These are phyloP conservation scores for Larimichthys polyactis DNA, from an alignment of 2,113 vertebrate species.

Conservation along the genomic window DNA sequence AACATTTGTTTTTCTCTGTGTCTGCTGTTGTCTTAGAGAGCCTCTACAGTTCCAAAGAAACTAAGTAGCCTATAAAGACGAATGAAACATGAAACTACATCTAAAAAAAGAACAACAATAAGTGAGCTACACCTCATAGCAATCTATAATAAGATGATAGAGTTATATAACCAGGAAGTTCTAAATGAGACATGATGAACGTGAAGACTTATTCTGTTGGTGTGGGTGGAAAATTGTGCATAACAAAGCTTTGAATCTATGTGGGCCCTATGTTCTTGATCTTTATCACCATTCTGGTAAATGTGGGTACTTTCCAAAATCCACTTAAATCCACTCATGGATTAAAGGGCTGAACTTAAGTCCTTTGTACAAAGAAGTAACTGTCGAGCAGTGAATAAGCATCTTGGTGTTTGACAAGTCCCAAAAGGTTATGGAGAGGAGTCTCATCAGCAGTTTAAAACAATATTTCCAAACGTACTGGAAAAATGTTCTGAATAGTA, in stretches of 20 bases:
- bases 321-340: constrained; percentile 51
- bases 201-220: constrained; percentile 28
- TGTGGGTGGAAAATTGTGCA: constrained; percentile 26
- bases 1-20: background rate
- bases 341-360: constrained; percentile 51
- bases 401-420: constrained; percentile 14
- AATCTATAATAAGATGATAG: constrained; percentile 9
- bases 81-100: background rate
- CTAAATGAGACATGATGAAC: background rate
- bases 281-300: constrained; percentile 61
- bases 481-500: constrained; percentile 26
- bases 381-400: constrained; percentile 50
- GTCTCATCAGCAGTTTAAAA: constrained; percentile 20
- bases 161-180: background rate
- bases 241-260: constrained; percentile 18
- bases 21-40: background rate
- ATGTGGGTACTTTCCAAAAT: constrained; percentile 56
- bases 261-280: constrained; percentile 26
- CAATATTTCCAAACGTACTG: constrained; percentile 8
- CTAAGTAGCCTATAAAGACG: background rate
- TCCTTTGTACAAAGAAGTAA: constrained; percentile 43
- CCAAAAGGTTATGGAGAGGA: constrained; percentile 17
- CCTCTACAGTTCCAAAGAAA: background rate
- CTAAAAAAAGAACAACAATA: background rate
- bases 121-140: background rate